Percentiles rank a stretch among this genome's conserved stretches.
These are phyloP conservation scores for Neomorphus geoffroyi DNA, from an alignment of 2,797 vertebrate species.

Conservation along the genomic window DNA sequence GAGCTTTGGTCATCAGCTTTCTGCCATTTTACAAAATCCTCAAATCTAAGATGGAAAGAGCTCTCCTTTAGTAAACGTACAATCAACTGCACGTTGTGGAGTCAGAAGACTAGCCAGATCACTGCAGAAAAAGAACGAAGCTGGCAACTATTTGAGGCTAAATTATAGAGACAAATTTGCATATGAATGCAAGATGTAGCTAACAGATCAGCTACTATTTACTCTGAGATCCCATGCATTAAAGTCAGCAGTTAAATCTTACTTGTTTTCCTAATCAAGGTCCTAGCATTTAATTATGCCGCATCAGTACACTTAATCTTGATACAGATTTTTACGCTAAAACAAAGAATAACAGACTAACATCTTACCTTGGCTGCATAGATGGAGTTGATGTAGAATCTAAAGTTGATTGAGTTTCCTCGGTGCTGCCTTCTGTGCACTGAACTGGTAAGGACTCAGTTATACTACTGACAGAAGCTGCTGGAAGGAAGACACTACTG, in stretches of 20 bases:
- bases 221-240: neutral
- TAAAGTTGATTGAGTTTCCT: slow-evolving; percentile 71
- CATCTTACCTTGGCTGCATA: slow-evolving; percentile 79
- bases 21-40: neutral
- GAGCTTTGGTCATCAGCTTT: neutral
- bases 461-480: slow-evolving; percentile 79
- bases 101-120: neutral
- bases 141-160: neutral
- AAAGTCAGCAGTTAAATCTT: neutral
- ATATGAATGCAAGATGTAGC: slow-evolving; percentile 31
- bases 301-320: neutral
- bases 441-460: slow-evolving; percentile 79
- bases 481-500: slow-evolving; percentile 65
- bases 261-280: neutral
- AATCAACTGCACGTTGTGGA: neutral
- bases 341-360: neutral
- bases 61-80: neutral
- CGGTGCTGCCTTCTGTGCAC: slow-evolving; percentile 73
- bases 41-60: neutral
- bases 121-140: neutral
- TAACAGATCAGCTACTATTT: neutral
- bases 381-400: slow-evolving; percentile 70
- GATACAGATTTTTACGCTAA: neutral
- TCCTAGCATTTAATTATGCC: neutral
- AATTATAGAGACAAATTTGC: slow-evolving; percentile 40